Conservation (phyloP, 1,140 invertebrate species). For the Drosophila lini region DNA sequence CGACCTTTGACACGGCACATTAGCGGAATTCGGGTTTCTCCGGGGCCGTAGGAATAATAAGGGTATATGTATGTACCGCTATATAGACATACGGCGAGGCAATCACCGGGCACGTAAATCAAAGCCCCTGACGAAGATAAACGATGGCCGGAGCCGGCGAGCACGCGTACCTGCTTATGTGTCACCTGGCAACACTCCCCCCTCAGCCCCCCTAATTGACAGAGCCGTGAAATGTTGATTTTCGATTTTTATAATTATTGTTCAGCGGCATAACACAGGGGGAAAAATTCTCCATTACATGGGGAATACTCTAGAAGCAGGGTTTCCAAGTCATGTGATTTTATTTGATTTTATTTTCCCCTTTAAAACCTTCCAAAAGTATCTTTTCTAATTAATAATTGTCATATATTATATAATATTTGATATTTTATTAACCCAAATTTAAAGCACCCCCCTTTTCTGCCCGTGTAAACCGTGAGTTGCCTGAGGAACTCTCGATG, state of each 20-base stretch:
- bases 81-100: constrained; percentile 18
- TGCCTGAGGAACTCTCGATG: background rate
- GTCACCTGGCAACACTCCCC: constrained; percentile 20
- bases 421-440: background rate
- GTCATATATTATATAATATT: background rate
- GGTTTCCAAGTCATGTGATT: too few relatives aligned
- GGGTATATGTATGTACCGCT: background rate
- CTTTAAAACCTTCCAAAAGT: background rate
- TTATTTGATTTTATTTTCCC: background rate
- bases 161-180: constrained; percentile 14
- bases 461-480: background rate
- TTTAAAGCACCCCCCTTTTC: background rate
- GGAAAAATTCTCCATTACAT: too few relatives aligned
- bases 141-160: constrained; percentile 23
- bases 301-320: background rate
- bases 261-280: background rate
- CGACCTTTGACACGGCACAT: constrained; percentile 58
- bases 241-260: constrained; percentile 24
- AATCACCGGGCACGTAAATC: constrained; percentile 70
- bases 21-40: constrained; percentile 29
- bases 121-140: constrained; percentile 68
- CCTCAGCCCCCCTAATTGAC: constrained; percentile 2
- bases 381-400: background rate
- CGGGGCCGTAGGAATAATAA: background rate
- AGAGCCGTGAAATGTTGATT: constrained; percentile 13